Conservation (phyloP, 2,113 vertebrate genomes). For the Gobius niger region DNA sequence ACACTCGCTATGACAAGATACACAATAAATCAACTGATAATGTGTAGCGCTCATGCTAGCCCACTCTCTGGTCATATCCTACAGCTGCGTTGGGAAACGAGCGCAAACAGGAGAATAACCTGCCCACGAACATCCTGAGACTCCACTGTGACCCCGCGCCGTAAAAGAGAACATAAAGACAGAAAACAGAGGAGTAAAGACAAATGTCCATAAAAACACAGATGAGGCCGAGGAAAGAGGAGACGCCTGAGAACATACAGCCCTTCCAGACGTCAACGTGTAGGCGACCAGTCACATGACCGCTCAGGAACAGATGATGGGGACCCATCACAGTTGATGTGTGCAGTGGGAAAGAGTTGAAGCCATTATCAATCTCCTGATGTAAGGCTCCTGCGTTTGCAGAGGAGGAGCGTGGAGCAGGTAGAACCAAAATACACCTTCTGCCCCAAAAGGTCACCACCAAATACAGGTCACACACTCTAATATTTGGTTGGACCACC, state of each 20-base stretch:
- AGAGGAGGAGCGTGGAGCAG: not conserved
- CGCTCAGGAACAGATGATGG: slow-evolving; percentile 13
- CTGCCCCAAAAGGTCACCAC: too few species aligned
- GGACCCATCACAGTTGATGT: slow-evolving; percentile 41
- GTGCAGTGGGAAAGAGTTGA: slow-evolving; percentile 2
- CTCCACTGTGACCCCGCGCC: slow-evolving; percentile 6
- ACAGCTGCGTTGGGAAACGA: slow-evolving; percentile 59
- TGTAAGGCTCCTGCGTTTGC: slow-evolving; percentile 10
- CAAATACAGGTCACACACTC: too few species aligned
- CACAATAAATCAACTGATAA: slow-evolving; percentile 40
- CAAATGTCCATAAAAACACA: slow-evolving; percentile 28
- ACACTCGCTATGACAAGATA: slow-evolving; percentile 41
- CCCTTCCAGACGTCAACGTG: slow-evolving; percentile 38
- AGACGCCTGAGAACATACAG: slow-evolving; percentile 57
- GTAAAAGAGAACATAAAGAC: slow-evolving; percentile 31
- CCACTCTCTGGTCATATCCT: slow-evolving; percentile 73
- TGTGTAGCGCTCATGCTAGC: slow-evolving; percentile 41
- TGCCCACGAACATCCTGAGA: slow-evolving; percentile 41
- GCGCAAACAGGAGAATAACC: slow-evolving; percentile 41
- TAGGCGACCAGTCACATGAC: slow-evolving; percentile 47
- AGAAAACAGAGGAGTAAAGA: slow-evolving; percentile 6
- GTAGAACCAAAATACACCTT: too few species aligned
- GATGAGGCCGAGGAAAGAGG: slow-evolving; percentile 47
- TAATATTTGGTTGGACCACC: too few species aligned
- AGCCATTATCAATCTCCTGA: slow-evolving; percentile 46